A percentile compares a stretch with the other conserved stretches of the same genome.
Conservation (phyloP, 2,888 invertebrate genomes). For the Ariolimax columbianus region DNA sequence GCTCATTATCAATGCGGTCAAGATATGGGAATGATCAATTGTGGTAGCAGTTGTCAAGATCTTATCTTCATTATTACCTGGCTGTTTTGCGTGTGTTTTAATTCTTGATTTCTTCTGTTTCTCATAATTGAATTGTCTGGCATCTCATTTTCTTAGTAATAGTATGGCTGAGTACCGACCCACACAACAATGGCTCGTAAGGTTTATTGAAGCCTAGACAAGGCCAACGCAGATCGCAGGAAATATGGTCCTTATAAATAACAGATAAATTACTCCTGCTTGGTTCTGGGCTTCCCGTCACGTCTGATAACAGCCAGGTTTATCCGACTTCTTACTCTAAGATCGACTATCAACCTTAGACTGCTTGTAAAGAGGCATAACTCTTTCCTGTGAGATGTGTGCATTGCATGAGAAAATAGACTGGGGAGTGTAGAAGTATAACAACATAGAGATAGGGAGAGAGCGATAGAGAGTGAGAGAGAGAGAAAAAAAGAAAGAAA, state of each 20-base stretch:
- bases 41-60: neutral
- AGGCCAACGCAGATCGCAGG: neutral
- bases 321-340: constrained; percentile 19
- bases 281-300: neutral
- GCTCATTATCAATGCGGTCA: neutral
- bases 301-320: constrained; percentile 21
- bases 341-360: neutral
- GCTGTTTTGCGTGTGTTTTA: neutral
- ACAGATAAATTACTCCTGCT: constrained; percentile 35
- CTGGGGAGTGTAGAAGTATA: too few relatives aligned
- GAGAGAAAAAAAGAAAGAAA: too few relatives aligned
- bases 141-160: neutral
- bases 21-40: neutral
- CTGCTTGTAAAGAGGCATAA: constrained; percentile 12
- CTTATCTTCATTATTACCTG: neutral
- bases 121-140: neutral
- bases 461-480: too few relatives aligned
- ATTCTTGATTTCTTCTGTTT: neutral
- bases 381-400: neutral
- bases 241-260: constrained; percentile 31
- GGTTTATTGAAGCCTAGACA: constrained; percentile 7
- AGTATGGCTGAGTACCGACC: neutral
- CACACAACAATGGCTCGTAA: neutral
- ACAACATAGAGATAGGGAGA: too few relatives aligned
- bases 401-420: too few relatives aligned